These are phyloP conservation scores for Nothoprocta perdicaria DNA, from an alignment of 2,113 vertebrate genomes.

Conservation along the genomic window DNA sequence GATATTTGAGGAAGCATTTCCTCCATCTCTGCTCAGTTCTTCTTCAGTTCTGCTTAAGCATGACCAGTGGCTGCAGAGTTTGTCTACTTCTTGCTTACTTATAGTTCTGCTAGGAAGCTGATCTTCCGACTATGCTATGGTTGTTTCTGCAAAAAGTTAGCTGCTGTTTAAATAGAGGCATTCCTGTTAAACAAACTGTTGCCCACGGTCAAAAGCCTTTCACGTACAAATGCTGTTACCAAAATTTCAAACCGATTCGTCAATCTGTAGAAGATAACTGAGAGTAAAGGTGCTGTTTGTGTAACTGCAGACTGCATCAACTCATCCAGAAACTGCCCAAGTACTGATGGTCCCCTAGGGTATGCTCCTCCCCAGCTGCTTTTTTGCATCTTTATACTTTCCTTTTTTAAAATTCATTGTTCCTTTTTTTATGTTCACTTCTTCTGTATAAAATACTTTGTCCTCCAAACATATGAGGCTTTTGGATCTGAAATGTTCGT, in stretches of 20 bases:
- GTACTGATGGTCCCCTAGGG: neutral
- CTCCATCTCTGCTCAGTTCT: neutral
- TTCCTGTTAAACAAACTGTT: neutral
- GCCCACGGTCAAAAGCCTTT: neutral
- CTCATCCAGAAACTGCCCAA: neutral
- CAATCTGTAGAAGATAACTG: neutral
- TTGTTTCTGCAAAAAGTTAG: neutral
- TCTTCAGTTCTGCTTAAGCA: neutral
- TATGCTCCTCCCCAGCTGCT: neutral
- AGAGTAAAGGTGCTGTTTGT: neutral
- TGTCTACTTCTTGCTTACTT: neutral
- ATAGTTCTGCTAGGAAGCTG: neutral
- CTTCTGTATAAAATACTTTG: neutral
- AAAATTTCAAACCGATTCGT: neutral
- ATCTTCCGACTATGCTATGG: neutral
- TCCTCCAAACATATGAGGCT: neutral
- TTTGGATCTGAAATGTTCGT: neutral
- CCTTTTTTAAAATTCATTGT: neutral
- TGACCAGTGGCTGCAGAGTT: neutral
- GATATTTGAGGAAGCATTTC: conserved; percentile 13
- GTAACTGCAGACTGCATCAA: neutral
- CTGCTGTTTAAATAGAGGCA: neutral
- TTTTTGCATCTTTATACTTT: neutral
- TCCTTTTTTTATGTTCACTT: neutral
- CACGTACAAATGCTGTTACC: neutral